phyloP scores from a whole-genome alignment of 1,140 invertebrate genomes.

The Pseudomyrmex pallidus region DNA sequence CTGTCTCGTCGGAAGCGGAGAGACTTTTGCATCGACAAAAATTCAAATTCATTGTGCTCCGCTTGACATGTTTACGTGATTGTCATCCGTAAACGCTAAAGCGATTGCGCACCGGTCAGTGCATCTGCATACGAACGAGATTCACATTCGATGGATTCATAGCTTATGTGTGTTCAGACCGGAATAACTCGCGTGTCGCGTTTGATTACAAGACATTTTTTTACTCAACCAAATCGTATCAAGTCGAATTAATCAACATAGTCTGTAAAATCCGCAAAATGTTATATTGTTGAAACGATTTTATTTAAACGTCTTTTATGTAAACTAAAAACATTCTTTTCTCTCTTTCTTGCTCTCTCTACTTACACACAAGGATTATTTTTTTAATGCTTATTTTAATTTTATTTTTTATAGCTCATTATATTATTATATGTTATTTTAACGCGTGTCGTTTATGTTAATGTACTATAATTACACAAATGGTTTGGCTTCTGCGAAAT shows the following conservation, averaged over 20 bases:
- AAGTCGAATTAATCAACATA: slow-evolving; percentile 24
- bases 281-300: slow-evolving; percentile 1
- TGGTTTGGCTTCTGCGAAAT: slow-evolving; percentile 6
- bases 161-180: slow-evolving; percentile 1
- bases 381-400: too few species aligned
- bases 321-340: not conserved
- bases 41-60: slow-evolving; percentile 45
- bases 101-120: slow-evolving; percentile 23
- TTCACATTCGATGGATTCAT: slow-evolving; percentile 13
- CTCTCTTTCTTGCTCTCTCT: too few species aligned
- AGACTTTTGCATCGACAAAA: slow-evolving; percentile 23
- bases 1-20: slow-evolving; percentile 3
- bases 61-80: slow-evolving; percentile 50
- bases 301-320: not conserved
- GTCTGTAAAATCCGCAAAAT: slow-evolving; percentile 8
- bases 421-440: not conserved
- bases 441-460: not conserved
- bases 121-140: slow-evolving; percentile 56
- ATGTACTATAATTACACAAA: not conserved
- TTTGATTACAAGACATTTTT: slow-evolving; percentile 27
- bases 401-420: not conserved
- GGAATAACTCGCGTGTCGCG: slow-evolving; percentile 23
- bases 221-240: not conserved
- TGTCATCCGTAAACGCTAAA: slow-evolving; percentile 46
- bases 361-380: too few species aligned